Evolutionary conservation across 2,888 invertebrate genomes (phyloP), one percentile per base, ranked within the genome.

Genomic region (Pheosia gnoma): DNA sequence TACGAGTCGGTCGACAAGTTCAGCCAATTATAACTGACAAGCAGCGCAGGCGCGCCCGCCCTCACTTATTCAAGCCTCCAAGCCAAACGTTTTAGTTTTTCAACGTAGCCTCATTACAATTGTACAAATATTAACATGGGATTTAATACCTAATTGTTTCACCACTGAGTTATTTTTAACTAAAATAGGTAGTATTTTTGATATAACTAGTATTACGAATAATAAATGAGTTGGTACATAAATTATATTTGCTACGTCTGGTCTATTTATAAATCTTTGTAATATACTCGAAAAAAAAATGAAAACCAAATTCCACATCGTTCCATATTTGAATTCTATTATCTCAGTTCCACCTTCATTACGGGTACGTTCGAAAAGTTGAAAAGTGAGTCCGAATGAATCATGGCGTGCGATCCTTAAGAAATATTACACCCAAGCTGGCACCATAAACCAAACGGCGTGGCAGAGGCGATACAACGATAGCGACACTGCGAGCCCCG

Each of bases 11-110:
- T 87, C 90, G 91, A 93, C 93, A 92, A 92, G 92, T 90, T 92
- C 91, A 91, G 90, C 93, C 93, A 94, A 94, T 94, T 94, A 94
- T 92, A 93, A 90, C 87, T 92, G 93, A 94, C 93, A 90, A 87
- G 89, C 86, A 83, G 83, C 87, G 87, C 88, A 87, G 85, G 86
- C 87, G 87, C 86, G 86, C 84, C 87, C 84, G 86, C 81, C 79
- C 79, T 85, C 80, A 86, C 86, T 25, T 88, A 87, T 88, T 87
- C 83, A 86, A 88, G 84, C 85, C 84, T 85, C 81, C 85, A 80
- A 80, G 78, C 71, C 72, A 74, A 70, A 71, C 75, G 72, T 77
- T 71, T 78, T 72, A 77, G 75, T 77, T 77, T 72, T 75, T 75
- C 59, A 67, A 68, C 68, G 66, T 67, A 67, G 53, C 37, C 25